Evolutionary conservation across 2,797 vertebrate species (phyloP), one percentile per base, ranked within the genome.

Genomic region (Huso huso): DNA sequence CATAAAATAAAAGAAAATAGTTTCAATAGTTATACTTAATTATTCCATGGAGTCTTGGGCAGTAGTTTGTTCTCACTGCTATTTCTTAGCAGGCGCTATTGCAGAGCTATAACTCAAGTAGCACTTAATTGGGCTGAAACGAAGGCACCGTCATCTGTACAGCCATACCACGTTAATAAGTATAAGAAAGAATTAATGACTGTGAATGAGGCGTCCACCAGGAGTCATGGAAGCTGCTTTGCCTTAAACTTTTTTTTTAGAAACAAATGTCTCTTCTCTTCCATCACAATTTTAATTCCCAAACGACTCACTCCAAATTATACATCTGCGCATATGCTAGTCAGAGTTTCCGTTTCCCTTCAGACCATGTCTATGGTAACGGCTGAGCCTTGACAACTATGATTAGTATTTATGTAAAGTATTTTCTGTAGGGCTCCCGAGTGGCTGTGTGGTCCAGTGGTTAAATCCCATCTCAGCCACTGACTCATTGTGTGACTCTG

Each of bases 21-120:
- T 9, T 11, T 8, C 12, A 12, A 53, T 53, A 12, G 9, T 11
- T 58, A n/a, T 58, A 4, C 55, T n/a, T n/a, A 58, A 58, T 58
- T 58, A 58, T 58, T 11, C 55, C 55, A 58, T n/a, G 12, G 12
- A 13, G 9, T 58, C 55, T n/a, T 58, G 55, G 55, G 55, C 12
- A 58, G 55, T 58, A 58, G 55, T 58, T 58, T 58, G 15, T 58
- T 58, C 12, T 58, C 55, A 58, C 11, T 58, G 55, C 10, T 58
- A 13, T 11, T 58, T 58, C 55, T 58, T 58, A 11, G 55, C 55
- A 58, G 12, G 55, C 6, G 55, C 55, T 58, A 58, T 58, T 58
- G 12, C 12, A 58, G 55, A 58, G 6, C 55, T 11, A 58, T 58
- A 58, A 58, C 6, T 58, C 55, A 58, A 58, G 15, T 6, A 11